These are phyloP conservation scores for Rousettus leschenaultii DNA, from an alignment of 2,113 vertebrate species.

Conservation along the genomic window DNA sequence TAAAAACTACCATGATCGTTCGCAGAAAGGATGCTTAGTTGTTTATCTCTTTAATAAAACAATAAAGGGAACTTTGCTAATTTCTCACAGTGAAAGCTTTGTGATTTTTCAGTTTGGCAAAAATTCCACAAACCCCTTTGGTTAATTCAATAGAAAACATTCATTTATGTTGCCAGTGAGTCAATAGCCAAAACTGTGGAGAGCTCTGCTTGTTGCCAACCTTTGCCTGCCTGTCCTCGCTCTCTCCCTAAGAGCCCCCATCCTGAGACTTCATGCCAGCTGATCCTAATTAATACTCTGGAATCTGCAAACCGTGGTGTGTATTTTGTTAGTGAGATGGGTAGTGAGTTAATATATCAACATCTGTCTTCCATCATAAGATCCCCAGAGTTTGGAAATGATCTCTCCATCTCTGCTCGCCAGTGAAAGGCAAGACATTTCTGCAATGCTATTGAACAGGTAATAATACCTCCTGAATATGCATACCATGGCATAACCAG, in stretches of 20 bases:
- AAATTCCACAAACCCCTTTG: background rate
- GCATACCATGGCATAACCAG: background rate
- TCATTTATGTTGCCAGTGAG: conserved; percentile 30
- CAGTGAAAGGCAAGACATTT: background rate
- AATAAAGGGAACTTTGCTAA: background rate
- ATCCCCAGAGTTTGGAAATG: background rate
- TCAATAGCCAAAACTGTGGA: conserved; percentile 1
- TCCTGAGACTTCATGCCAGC: background rate
- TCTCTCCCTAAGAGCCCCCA: background rate
- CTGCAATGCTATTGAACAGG: background rate
- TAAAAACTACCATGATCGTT: background rate
- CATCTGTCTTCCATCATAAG: background rate
- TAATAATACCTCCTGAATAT: background rate
- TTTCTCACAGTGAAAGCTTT: conserved; percentile 10
- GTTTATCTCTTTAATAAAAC: background rate
- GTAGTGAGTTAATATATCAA: background rate
- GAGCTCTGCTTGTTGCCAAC: background rate
- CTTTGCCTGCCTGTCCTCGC: background rate
- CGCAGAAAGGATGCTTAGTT: background rate
- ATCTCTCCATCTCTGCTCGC: background rate
- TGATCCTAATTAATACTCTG: conserved; percentile 20
- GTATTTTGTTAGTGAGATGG: background rate
- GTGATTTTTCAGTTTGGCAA: conserved; percentile 24
- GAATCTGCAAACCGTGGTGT: background rate
- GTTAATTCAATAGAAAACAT: conserved; percentile 31